Percentiles rank a stretch among this genome's conserved stretches.
These are phyloP conservation scores for Luperina testacea DNA, from an alignment of 2,888 invertebrate species.

Conservation along the genomic window DNA sequence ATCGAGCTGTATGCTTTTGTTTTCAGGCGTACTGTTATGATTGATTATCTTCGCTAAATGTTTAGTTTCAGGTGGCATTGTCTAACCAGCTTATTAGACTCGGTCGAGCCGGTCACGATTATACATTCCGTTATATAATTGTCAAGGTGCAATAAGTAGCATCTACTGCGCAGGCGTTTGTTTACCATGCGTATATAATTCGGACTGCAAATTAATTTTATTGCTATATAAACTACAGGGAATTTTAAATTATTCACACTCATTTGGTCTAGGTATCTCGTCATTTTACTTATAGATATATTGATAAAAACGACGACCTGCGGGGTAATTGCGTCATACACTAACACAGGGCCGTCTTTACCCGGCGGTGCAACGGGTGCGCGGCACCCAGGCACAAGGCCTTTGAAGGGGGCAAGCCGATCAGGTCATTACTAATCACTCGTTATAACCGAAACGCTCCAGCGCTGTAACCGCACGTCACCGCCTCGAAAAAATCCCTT, in stretches of 20 bases:
- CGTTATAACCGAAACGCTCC: too few relatives aligned
- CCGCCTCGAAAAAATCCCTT: too few relatives aligned
- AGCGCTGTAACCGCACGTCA: too few relatives aligned
- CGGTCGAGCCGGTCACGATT: conserved; percentile 50
- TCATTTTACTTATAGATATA: neutral
- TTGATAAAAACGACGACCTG: neutral
- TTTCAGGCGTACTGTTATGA: conserved; percentile 35
- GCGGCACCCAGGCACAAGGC: too few relatives aligned
- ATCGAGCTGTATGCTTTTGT: conserved; percentile 32
- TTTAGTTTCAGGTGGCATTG: conserved; percentile 47
- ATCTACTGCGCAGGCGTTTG: neutral
- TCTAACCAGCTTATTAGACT: conserved; percentile 35
- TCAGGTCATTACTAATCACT: too few relatives aligned
- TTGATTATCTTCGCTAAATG: conserved; percentile 47
- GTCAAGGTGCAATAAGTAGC: conserved; percentile 28
- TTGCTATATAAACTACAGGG: neutral
- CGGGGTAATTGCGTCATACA: too few relatives aligned
- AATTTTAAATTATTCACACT: neutral
- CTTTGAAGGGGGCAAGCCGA: too few relatives aligned
- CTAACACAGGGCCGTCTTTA: too few relatives aligned
- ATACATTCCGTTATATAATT: conserved; percentile 44
- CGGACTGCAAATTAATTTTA: neutral
- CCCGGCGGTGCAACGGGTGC: too few relatives aligned
- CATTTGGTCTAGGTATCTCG: neutral
- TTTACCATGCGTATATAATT: neutral